Conservation (phyloP, 2,888 invertebrate genomes). For the Sphinx pinastri region DNA sequence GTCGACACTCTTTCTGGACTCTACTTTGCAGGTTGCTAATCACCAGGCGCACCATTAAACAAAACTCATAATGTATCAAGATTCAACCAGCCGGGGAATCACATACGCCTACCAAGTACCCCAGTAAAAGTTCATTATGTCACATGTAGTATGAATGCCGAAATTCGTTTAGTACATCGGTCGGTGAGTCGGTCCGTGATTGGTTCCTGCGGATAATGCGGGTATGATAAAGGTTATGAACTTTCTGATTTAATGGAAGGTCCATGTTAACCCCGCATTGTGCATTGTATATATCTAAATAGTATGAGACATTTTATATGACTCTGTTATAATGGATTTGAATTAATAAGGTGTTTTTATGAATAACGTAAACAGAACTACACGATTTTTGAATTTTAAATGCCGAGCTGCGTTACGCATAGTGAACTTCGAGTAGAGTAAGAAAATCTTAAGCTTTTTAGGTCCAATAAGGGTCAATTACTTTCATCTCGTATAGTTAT, state of each 20-base stretch:
- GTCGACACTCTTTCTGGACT: too few relatives aligned
- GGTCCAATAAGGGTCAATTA: too few relatives aligned
- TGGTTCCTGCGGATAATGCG: conserved; percentile 73
- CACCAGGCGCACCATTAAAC: too few relatives aligned
- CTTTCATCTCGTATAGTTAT: too few relatives aligned
- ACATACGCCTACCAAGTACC: background rate
- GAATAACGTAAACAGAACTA: too few relatives aligned
- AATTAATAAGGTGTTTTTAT: background rate
- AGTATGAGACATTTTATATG: conserved; percentile 22
- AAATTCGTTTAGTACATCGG: conserved; percentile 59
- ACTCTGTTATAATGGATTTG: background rate
- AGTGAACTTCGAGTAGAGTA: too few relatives aligned
- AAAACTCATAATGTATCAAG: too few relatives aligned
- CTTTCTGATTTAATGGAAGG: conserved; percentile 79
- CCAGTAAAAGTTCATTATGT: conserved; percentile 27
- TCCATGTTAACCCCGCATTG: conserved; percentile 59
- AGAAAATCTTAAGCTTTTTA: too few relatives aligned
- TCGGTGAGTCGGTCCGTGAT: conserved; percentile 63
- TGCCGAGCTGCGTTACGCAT: too few relatives aligned
- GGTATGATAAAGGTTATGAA: conserved; percentile 70
- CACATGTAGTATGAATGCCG: conserved; percentile 49
- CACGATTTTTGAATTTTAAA: too few relatives aligned
- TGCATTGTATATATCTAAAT: conserved; percentile 27
- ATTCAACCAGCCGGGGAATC: too few relatives aligned
- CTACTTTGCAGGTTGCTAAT: too few relatives aligned